Evolutionary conservation across 2,888 invertebrate genomes (phyloP), one percentile per base, ranked within the genome.

Genomic region (Aspidiotus destructor): DNA sequence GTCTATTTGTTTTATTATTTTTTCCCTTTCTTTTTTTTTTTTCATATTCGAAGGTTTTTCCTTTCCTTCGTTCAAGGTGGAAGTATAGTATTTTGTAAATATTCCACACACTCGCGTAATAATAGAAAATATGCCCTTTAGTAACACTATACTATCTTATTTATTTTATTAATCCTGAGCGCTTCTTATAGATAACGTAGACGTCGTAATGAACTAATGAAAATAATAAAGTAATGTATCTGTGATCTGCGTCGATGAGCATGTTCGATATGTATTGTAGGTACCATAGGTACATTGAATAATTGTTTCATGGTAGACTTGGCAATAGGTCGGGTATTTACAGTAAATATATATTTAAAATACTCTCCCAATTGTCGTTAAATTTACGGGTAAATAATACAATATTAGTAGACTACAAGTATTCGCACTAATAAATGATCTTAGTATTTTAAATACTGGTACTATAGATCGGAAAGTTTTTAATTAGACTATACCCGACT

Each of bases 181-280:
- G 48, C 48, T 48, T 48, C 48, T 28, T 28, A 48, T 48, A 48
- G 48, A 48, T 48, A 48, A 48, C 28, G 48, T 48, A 48, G 48
- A 3, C 48, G 28, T 28, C 28, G 28, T 28, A 28, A 28, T 28
- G 28, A 28, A 28, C 28, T 28, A 28, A 28, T 28, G 28, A 28
- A 28, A 28, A 28, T 28, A 28, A 3, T 48, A 48, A 48, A 48
- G n/a, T 48, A 48, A 11, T 48, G 48, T 48, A 48, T 48, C n/a
- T 48, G 48, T n/a, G n/a, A 48, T 48, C n/a, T 48, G 48, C 48
- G n/a, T 48, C 48, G 48, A 48, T 48, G 48, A 48, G 48, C 48
- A 48, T 48, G 48, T 48, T 48, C 48, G 48, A 48, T 48, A 48
- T 11, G 28, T 28, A 28, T 28, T 28, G 28, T 28, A 28, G 28